Base-by-base conservation (phyloP, 2,113 vertebrate species). In the Brienomyrus longianalis region DNA sequence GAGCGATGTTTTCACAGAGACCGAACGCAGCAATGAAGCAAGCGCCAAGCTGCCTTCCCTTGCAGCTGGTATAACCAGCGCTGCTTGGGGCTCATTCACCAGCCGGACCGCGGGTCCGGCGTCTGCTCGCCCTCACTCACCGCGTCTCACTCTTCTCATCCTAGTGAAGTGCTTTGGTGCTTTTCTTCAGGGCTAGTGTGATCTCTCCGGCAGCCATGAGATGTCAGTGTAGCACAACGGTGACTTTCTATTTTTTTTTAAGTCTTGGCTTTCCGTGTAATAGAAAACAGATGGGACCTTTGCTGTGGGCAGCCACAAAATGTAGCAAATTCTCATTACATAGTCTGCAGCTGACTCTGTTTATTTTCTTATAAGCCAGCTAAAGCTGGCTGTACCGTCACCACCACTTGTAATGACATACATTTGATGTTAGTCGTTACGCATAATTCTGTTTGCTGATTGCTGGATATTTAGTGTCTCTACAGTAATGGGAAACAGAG, bases 301-400 rank as follows among this genome's bases (percentile, higher is more conserved):
- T 91, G 91, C 94, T 93, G 89, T 90, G 47, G 92, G 86, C 91
- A 23, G 8, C 91, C 94, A 80, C 91, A 93, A 90, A 91, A 90
- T 92, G 92, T 92, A 90, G 93, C 93, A 92, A 92, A 0, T 94
- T 95, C 92, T 92, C 94, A 95, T 93, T 94, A 93, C 92, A 94
- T 87, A 85, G 91, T 94, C 94, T 94, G 91, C 91, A 90, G 90
- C 91, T 91, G 92, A 93, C 92, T 94, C 92, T 92, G 90, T 94
- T 95, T 94, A 90, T 93, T 93, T 91, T 94, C 91, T 92, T 91
- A 90, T 56, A 93, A 84, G 90, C 88, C 90, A 91, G 92, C 92
- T 91, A 90, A 59, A 90, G 89, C 89, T 90, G 91, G 62, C 88
- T 89, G 50, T 66, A 77, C 48, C 23, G 31, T 89, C 91, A 89